Percentiles rank a stretch among this genome's conserved stretches.
Evolutionary conservation across 2,888 invertebrate species (phyloP).

Genomic region (Nineta flava): DNA sequence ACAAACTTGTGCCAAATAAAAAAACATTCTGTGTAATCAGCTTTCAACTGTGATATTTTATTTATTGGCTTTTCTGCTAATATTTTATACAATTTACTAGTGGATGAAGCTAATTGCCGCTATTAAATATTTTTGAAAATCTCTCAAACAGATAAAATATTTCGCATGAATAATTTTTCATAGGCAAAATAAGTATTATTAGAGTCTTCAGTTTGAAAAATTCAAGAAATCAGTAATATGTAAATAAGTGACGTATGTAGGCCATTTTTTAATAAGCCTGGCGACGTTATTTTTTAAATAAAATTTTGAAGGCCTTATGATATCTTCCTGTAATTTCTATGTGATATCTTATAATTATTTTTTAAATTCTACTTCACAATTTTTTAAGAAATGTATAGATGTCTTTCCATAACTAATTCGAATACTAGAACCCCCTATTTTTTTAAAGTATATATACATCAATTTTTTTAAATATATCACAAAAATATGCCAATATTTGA

Average conservation of each 20-base stretch:
- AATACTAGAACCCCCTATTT: no score
- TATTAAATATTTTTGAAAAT: no score
- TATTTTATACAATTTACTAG: not conserved
- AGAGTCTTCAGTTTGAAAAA: not conserved
- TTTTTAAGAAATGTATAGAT: not conserved
- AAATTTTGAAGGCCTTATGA: slow-evolving; percentile 4
- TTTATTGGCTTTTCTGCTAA: no score
- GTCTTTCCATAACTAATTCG: not conserved
- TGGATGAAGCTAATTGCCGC: not conserved
- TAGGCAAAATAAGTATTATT: not conserved
- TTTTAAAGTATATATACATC: no score
- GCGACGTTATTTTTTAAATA: not conserved
- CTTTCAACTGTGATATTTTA: no score
- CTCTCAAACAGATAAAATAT: no score
- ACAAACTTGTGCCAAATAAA: no score
- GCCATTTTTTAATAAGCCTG: not conserved
- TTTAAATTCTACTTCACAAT: not conserved
- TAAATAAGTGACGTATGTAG: not conserved
- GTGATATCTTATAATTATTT: not conserved
- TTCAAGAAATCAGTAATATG: not conserved
- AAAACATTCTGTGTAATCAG: no score
- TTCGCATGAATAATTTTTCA: not conserved
- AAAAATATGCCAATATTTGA: no score
- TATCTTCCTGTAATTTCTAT: slow-evolving; percentile 2
- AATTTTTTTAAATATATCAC: no score